phyloP scores from a whole-genome alignment of 2,888 invertebrate genomes.

The Sinohyriopsis cumingii region DNA sequence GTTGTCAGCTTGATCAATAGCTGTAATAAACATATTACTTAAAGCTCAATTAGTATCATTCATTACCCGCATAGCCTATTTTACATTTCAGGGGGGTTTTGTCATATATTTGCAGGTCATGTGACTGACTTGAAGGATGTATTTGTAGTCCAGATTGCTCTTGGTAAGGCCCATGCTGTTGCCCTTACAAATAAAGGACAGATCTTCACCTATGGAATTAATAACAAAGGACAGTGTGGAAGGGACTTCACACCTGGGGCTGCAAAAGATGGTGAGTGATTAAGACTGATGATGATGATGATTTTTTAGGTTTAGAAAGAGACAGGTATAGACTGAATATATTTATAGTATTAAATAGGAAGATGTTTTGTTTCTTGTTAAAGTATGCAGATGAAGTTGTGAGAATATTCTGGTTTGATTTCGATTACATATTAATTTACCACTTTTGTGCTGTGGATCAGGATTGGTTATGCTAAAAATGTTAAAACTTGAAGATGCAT shows the following conservation, averaged over 20 bases:
- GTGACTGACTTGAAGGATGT: constrained; percentile 85
- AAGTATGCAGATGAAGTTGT: neutral
- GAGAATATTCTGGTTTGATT: too few relatives aligned
- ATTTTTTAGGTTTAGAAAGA: too few relatives aligned
- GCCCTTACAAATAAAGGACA: constrained; percentile 90
- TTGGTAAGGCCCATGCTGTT: constrained; percentile 97
- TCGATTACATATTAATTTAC: too few relatives aligned
- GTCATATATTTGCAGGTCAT: constrained; percentile 74
- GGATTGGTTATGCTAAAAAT: too few relatives aligned
- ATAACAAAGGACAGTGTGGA: constrained; percentile 98
- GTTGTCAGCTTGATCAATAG: too few relatives aligned
- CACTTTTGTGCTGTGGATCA: too few relatives aligned
- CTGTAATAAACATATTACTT: neutral
- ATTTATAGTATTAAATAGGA: too few relatives aligned
- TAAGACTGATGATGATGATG: neutral
- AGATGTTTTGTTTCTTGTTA: neutral
- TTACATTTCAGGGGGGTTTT: neutral
- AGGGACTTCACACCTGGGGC: constrained; percentile 76
- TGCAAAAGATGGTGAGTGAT: constrained; percentile 73
- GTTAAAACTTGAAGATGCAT: too few relatives aligned
- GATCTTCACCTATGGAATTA: constrained; percentile 95
- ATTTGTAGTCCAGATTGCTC: constrained; percentile 82
- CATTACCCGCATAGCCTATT: neutral
- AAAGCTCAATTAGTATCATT: neutral
- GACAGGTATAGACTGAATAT: too few relatives aligned